These are phyloP conservation scores for Leptura quadrifasciata DNA, from an alignment of 2,888 invertebrate genomes.

Conservation along the genomic window DNA sequence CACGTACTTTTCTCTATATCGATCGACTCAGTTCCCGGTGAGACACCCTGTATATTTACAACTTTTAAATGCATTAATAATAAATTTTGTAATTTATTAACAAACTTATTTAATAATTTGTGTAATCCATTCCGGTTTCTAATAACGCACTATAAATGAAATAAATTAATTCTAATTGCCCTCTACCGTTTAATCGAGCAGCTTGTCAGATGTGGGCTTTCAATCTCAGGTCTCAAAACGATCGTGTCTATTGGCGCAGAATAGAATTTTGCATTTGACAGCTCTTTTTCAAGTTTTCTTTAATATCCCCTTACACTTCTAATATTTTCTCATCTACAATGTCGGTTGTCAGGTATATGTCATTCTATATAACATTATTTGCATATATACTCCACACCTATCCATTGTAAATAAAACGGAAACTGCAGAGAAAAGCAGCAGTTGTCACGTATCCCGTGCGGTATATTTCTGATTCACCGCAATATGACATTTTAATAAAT, in stretches of 20 bases:
- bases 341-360: slow-evolving; percentile 20
- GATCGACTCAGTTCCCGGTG: too few relatives aligned
- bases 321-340: slow-evolving; percentile 29
- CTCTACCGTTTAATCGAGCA: neutral
- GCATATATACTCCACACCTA: slow-evolving; percentile 24
- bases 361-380: slow-evolving; percentile 23
- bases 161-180: too few relatives aligned
- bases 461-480: slow-evolving; percentile 39
- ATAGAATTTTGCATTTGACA: slow-evolving; percentile 26
- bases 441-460: slow-evolving; percentile 32
- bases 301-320: neutral
- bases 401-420: slow-evolving; percentile 41
- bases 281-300: slow-evolving; percentile 4
- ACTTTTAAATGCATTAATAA: too few relatives aligned
- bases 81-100: too few relatives aligned
- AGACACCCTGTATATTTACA: too few relatives aligned
- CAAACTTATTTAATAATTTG: too few relatives aligned
- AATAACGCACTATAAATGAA: too few relatives aligned
- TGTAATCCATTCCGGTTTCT: too few relatives aligned
- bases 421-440: slow-evolving; percentile 33
- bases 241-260: neutral
- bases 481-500: slow-evolving; percentile 51
- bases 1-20: too few relatives aligned
- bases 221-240: neutral
- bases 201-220: neutral